A percentile compares a stretch with the other conserved stretches of the same genome.
Evolutionary conservation across 1,140 invertebrate species (phyloP).

Genomic region (Ostrea denselamellosa): DNA sequence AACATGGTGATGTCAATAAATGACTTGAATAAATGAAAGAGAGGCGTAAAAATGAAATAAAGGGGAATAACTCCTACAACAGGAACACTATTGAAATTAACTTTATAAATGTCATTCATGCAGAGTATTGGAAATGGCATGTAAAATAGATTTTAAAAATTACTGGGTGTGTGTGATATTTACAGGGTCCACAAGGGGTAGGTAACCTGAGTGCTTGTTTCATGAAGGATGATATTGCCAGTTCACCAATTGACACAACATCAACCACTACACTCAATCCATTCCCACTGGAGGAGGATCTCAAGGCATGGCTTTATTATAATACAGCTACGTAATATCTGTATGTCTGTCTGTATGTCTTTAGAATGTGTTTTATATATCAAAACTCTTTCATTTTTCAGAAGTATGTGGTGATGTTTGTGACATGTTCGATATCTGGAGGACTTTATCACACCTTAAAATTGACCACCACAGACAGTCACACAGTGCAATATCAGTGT

Average conservation of each 20-base stretch:
- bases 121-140: too few species aligned
- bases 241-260: neutral
- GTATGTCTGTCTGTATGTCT: neutral
- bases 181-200: slow-evolving; percentile 52
- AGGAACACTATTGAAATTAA: too few species aligned
- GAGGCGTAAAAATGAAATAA: neutral
- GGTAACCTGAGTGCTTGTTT: slow-evolving; percentile 54
- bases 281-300: neutral
- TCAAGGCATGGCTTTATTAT: neutral
- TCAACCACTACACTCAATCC: slow-evolving; percentile 41
- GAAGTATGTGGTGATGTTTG: slow-evolving; percentile 60
- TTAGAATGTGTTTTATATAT: neutral
- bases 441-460: slow-evolving; percentile 48
- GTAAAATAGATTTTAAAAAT: too few species aligned
- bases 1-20: too few species aligned
- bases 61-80: neutral
- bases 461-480: neutral
- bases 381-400: slow-evolving; percentile 50
- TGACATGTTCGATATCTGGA: slow-evolving; percentile 54
- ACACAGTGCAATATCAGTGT: slow-evolving; percentile 61
- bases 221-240: slow-evolving; percentile 30
- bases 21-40: too few species aligned
- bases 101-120: too few species aligned
- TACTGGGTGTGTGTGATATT: neutral
- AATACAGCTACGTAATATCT: too few species aligned